Evolutionary conservation across 2,113 vertebrate genomes (phyloP).

Genomic region (Oreochromis aureus): DNA sequence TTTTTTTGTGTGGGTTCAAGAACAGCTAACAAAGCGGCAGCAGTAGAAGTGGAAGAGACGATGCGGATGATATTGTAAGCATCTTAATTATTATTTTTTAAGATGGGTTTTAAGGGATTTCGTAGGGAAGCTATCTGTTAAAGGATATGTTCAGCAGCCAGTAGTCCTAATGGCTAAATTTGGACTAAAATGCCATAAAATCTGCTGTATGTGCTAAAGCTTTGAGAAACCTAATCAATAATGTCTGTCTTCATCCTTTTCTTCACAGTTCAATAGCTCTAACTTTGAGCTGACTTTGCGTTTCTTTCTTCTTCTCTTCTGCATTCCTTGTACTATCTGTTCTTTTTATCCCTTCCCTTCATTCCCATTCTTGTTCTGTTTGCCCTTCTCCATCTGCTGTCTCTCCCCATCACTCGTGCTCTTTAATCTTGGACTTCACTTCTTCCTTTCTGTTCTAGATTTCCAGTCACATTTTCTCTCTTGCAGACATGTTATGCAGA

Average conservation of each 20-base stretch:
- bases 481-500: background rate
- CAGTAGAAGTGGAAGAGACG: background rate
- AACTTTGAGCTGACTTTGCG: background rate
- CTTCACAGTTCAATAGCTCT: background rate
- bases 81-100: background rate
- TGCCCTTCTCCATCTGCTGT: background rate
- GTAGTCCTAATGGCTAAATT: background rate
- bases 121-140: background rate
- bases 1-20: background rate
- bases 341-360: background rate
- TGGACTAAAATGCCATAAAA: background rate
- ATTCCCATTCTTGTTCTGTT: background rate
- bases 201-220: background rate
- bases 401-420: background rate
- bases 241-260: background rate
- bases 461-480: background rate
- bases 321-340: background rate
- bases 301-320: background rate
- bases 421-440: background rate
- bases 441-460: background rate
- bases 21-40: background rate
- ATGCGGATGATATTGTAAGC: background rate
- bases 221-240: background rate
- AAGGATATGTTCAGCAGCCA: background rate
- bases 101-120: background rate